These are phyloP conservation scores for Diorhabda carinulata DNA, from an alignment of 1,140 invertebrate species.

Conservation along the genomic window DNA sequence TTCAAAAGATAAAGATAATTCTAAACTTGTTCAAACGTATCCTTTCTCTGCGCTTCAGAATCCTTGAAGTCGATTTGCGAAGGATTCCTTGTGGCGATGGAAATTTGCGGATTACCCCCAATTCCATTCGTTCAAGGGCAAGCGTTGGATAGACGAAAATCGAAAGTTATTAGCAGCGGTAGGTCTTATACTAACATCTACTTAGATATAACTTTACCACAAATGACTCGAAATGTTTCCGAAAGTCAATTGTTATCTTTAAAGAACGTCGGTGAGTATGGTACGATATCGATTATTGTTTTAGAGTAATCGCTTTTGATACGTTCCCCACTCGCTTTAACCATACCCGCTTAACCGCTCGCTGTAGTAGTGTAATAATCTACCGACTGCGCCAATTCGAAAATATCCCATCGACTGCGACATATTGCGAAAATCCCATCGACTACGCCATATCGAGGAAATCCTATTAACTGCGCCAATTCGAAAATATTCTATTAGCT, in stretches of 20 bases:
- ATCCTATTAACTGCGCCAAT: no score
- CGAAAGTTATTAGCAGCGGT: slow-evolving; percentile 58
- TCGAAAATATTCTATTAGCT: no score
- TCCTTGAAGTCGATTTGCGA: slow-evolving; percentile 84
- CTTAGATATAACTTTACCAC: slow-evolving; percentile 56
- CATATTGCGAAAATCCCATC: no score
- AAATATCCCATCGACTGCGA: no score
- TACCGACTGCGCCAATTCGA: no score
- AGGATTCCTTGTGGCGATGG: slow-evolving; percentile 76
- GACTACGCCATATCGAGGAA: no score
- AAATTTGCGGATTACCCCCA: slow-evolving; percentile 61
- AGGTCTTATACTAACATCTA: slow-evolving; percentile 50
- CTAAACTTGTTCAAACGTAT: slow-evolving; percentile 16
- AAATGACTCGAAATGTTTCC: slow-evolving; percentile 61
- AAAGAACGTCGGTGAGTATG: slow-evolving; percentile 58
- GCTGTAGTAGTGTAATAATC: no score
- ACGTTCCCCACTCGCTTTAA: no score
- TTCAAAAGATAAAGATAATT: neutral
- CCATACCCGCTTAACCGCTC: no score
- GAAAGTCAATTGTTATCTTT: slow-evolving; percentile 61
- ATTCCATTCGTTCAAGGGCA: slow-evolving; percentile 62
- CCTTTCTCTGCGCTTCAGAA: slow-evolving; percentile 57
- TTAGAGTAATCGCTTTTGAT: no score
- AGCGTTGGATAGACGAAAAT: slow-evolving; percentile 70
- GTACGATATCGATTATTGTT: no score